These are phyloP conservation scores for Ladona fulva DNA, from an alignment of 1,140 invertebrate species.

Conservation along the genomic window DNA sequence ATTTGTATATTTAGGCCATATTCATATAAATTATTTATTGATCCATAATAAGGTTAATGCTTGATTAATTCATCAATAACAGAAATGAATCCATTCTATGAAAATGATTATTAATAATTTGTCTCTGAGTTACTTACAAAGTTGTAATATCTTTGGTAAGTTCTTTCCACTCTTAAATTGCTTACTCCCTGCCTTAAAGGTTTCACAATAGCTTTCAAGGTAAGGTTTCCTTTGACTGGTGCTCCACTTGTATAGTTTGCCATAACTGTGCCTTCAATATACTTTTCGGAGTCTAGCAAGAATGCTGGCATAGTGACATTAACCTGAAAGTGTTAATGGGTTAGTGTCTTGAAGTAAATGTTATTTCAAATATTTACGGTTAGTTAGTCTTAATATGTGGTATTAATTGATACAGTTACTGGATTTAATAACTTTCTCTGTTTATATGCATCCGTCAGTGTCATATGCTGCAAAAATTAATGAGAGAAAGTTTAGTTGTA, in stretches of 20 bases:
- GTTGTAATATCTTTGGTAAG: conserved; percentile 57
- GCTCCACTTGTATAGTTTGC: conserved; percentile 89
- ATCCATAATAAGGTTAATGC: no score
- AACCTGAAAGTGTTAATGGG: conserved; percentile 44
- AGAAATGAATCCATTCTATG: no score
- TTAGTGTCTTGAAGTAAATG: no score
- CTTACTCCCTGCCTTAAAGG: conserved; percentile 45
- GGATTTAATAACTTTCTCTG: no score
- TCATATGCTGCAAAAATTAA: no score
- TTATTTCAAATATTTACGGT: not conserved
- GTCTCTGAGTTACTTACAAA: conserved; percentile 45
- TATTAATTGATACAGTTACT: not conserved
- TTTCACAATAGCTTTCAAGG: conserved; percentile 64
- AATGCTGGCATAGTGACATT: conserved; percentile 94
- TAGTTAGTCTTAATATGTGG: no score
- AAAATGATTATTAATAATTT: no score
- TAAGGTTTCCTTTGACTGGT: conserved; percentile 75
- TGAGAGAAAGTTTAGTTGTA: no score
- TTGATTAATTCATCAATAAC: no score
- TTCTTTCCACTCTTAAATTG: conserved; percentile 37
- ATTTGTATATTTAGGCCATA: no score
- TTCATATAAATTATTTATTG: no score
- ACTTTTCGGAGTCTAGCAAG: conserved; percentile 76
- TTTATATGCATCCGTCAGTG: no score
- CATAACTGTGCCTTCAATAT: conserved; percentile 72